Evolutionary conservation across 2,888 invertebrate species (phyloP), one percentile per base, ranked within the genome.

Genomic region (Erebia ligea): DNA sequence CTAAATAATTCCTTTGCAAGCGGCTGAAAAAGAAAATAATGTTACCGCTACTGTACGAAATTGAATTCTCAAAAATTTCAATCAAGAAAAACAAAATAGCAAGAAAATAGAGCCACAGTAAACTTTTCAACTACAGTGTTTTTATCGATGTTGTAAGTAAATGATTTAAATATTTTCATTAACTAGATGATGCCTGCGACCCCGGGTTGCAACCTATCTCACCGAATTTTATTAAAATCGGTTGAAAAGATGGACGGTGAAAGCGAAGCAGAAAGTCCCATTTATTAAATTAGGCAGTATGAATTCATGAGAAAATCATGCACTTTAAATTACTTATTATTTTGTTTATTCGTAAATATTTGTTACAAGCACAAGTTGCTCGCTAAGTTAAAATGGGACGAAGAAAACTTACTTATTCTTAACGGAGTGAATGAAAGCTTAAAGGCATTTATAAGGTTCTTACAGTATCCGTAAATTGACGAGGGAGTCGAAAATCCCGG

Each of bases 391-490:
- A 19, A 2, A 0, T 4, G 54, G 9, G n/a, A 19, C 21, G 11
- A 3, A 11, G 8, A 11, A 9, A 11, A 8, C 56, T 54, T 11
- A 11, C 10, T 56, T 56, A 11, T 21, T 21, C 19, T 56, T 56
- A 56, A 11, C 3, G 21, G 21, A 56, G 56, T 3, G 8, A 56
- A 56, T 56, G 21, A 11, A 25, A 25, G 21, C 13, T 25, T 56
- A 25, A 4, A 11, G 5, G 19, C 19, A 21, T n/a, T n/a, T 11
- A 11, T 1, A 17, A 42, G 0, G 52, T 79, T 94, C 95, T 95
- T 88, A 96, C 96, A 96, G 82, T 82, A 95, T 95, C 76, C 94
- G 92, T 54, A 96, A 86, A 79, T 94, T 95, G 76, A 94, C 91
- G 65, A 96, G 87, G 11, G 95, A 93, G 77, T 95, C 94, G 80